These are phyloP conservation scores for Leptinotarsa peninsularis DNA, from an alignment of 2,888 invertebrate species.

Conservation along the genomic window DNA sequence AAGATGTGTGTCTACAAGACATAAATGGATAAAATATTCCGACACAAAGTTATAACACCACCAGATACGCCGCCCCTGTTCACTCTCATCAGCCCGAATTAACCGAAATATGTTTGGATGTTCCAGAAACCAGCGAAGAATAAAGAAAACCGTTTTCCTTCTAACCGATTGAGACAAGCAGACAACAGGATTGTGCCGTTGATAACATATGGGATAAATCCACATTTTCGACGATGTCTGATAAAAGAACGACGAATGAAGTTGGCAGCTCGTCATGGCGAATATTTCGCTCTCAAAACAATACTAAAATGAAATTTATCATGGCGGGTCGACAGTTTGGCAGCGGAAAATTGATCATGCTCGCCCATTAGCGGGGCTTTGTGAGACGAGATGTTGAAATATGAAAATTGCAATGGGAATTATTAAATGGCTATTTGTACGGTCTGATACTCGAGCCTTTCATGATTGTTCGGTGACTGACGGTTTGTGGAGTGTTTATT, in stretches of 20 bases:
- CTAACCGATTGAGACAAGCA: constrained; percentile 46
- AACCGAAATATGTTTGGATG: constrained; percentile 4
- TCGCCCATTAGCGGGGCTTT: constrained; percentile 48
- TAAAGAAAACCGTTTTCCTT: constrained; percentile 40
- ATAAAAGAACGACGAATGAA: constrained; percentile 57
- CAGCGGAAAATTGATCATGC: constrained; percentile 59
- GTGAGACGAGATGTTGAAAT: constrained; percentile 30
- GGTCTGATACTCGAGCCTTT: constrained; percentile 23
- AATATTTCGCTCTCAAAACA: constrained; percentile 60
- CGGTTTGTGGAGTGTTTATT: constrained; percentile 20
- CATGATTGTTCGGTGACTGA: constrained; percentile 17
- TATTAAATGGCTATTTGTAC: constrained; percentile 29
- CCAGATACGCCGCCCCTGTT: constrained; percentile 12
- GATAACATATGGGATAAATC: constrained; percentile 55
- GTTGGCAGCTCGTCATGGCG: constrained; percentile 60
- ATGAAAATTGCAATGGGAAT: constrained; percentile 32
- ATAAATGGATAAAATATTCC: too few species aligned
- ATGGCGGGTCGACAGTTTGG: constrained; percentile 57
- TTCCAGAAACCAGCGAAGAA: constrained; percentile 3
- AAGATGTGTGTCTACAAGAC: too few species aligned
- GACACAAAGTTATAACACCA: too few species aligned
- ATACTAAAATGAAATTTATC: constrained; percentile 60
- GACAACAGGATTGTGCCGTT: constrained; percentile 52
- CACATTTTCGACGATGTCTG: constrained; percentile 52
- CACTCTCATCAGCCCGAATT: constrained; percentile 11